Evolutionary conservation across 2,888 invertebrate species (phyloP), one percentile per base, ranked within the genome.

Genomic region (Eudasyphora cyanicolor): DNA sequence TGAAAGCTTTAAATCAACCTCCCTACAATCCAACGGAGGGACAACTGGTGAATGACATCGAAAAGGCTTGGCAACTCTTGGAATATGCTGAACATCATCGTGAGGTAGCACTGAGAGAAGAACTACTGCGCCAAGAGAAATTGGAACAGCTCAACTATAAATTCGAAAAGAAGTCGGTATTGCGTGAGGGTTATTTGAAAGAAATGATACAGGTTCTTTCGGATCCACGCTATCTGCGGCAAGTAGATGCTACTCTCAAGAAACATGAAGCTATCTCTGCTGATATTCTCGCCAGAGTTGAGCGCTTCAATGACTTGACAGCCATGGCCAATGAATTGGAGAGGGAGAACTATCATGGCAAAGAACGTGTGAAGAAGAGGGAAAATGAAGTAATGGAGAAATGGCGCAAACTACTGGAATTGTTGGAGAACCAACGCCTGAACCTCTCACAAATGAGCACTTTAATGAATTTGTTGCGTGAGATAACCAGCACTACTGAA

Each of bases 241-340:
- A 99, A 91, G 98, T 99, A 0, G 99, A 99, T 91, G 99, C 99
- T 0, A 98, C 98, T 0, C 95, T 99, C 51, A 99, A 99, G 93
- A 99, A 99, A 90, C 99, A 99, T 91, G 99, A 99, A 92, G 99
- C 99, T 17, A 98, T 99, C 85, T 97, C 97, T 83, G 98, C 99
- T 0, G 99, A 99, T 90, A 99, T 99, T 77, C 93, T 98, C 75
- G 98, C 99, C 14, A 94, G 96, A 78, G 97, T 98, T 89, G 98
- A 99, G 91, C 95, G 99, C 10, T 98, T 99, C 91, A 96, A 97
- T 87, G 97, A 98, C 92, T 93, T 99, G 62, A 97, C 97, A 0
- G 96, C 96, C 75, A 98, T 99, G 97, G 97, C 98, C 1, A 95
- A 96, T 70, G 98, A 99, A 90, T 93, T 99, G 75, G 96, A 97